These are phyloP conservation scores for Heliconius melpomene DNA, from an alignment of 1,140 invertebrate species.

Conservation along the genomic window DNA sequence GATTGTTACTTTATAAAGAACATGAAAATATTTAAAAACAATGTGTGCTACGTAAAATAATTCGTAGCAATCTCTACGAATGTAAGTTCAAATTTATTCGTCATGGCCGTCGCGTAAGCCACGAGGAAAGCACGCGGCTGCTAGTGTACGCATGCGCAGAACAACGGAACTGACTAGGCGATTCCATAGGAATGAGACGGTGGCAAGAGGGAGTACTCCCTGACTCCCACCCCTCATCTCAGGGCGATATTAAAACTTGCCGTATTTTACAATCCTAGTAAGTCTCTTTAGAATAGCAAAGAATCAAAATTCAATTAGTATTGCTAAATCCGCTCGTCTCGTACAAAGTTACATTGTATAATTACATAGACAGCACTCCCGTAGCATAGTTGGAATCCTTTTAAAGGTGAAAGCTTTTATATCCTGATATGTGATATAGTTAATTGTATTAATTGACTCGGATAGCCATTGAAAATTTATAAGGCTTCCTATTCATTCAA, in stretches of 20 bases:
- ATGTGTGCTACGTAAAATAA: not conserved
- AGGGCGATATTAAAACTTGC: slow-evolving; percentile 63
- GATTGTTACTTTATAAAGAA: not conserved
- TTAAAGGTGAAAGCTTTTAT: slow-evolving; percentile 11
- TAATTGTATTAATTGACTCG: slow-evolving; percentile 13
- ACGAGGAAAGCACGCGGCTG: slow-evolving; percentile 69
- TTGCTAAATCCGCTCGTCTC: slow-evolving; percentile 21
- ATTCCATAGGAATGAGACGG: slow-evolving; percentile 23
- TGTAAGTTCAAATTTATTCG: slow-evolving; percentile 49
- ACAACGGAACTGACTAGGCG: slow-evolving; percentile 28
- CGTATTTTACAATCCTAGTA: slow-evolving; percentile 63
- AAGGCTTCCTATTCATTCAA: not conserved
- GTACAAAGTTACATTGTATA: not conserved
- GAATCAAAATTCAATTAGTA: slow-evolving; percentile 64
- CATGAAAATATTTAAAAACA: not conserved
- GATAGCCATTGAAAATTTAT: slow-evolving; percentile 5
- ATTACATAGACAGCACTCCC: not conserved
- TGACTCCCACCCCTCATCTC: slow-evolving; percentile 23
- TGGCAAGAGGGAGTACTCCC: slow-evolving; percentile 19
- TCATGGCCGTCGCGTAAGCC: slow-evolving; percentile 53
- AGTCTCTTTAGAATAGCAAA: slow-evolving; percentile 57
- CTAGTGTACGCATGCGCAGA: slow-evolving; percentile 70
- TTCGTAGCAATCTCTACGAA: slow-evolving; percentile 36
- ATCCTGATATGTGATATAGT: slow-evolving; percentile 14
- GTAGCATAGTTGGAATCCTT: not conserved